Conservation (phyloP, 2,797 vertebrate species). For the Peromyscus eremicus region DNA sequence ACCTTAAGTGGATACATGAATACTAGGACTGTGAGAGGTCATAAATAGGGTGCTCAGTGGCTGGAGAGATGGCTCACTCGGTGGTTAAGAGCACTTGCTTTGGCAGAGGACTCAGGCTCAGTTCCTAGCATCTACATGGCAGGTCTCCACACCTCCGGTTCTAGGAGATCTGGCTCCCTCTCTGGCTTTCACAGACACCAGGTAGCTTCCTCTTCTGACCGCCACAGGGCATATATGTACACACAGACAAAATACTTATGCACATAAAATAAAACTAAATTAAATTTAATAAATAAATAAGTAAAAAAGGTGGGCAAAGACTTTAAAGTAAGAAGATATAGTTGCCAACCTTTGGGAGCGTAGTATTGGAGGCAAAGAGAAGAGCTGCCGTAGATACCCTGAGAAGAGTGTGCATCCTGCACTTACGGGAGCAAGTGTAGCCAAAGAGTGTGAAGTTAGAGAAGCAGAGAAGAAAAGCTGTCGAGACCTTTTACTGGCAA, state of each 20-base stretch:
- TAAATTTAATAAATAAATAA: neutral
- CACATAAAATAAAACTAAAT: neutral
- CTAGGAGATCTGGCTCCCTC: neutral
- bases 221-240: neutral
- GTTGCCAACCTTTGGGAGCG: neutral
- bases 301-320: neutral
- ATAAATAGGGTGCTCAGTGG: neutral
- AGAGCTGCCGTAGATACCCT: neutral
- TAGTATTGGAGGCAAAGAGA: neutral
- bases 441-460: neutral
- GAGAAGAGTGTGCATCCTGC: neutral
- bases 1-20: neutral
- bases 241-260: neutral
- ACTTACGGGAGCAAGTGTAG: neutral
- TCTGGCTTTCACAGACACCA: neutral
- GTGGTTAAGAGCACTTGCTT: neutral
- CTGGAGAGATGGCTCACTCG: neutral
- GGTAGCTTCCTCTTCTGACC: neutral
- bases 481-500: neutral
- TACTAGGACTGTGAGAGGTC: neutral
- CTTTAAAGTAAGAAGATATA: neutral
- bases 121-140: neutral
- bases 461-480: neutral
- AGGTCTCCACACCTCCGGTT: neutral
- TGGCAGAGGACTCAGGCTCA: neutral